These are phyloP conservation scores for Syngnathoides biaculeatus DNA, from an alignment of 2,113 vertebrate species.

Conservation along the genomic window DNA sequence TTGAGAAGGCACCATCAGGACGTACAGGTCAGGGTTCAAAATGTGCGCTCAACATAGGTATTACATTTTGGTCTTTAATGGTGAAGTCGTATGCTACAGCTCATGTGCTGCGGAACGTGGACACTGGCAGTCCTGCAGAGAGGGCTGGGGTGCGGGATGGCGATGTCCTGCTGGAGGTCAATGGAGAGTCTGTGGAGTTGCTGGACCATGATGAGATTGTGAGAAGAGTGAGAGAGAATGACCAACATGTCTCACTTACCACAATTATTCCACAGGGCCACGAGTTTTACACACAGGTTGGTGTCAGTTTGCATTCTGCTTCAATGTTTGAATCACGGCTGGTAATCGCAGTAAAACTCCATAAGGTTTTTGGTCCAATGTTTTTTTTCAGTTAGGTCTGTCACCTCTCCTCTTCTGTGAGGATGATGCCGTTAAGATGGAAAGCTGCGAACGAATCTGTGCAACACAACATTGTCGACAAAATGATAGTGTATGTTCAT, in stretches of 20 bases:
- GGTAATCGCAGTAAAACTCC: background rate
- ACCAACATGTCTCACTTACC: conserved; percentile 71
- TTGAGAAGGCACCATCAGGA: conserved; percentile 70
- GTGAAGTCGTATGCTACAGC: conserved; percentile 55
- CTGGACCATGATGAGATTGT: conserved; percentile 81
- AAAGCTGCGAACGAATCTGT: conserved; percentile 15
- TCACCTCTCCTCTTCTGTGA: conserved; percentile 84
- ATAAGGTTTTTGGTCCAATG: background rate
- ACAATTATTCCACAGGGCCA: conserved; percentile 77
- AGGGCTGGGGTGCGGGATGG: conserved; percentile 83
- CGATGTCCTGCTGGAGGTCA: conserved; percentile 86
- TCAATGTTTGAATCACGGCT: background rate
- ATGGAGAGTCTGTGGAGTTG: conserved; percentile 79
- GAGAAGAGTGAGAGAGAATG: conserved; percentile 73
- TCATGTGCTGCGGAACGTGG: conserved; percentile 82
- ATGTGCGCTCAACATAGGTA: rapidly evolving
- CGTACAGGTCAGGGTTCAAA: conserved; percentile 64
- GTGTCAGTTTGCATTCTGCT: background rate
- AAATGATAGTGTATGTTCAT: conserved; percentile 1
- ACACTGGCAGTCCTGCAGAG: conserved; percentile 78
- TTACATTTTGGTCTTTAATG: background rate
- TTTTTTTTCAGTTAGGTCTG: conserved; percentile 77
- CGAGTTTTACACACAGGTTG: conserved; percentile 82
- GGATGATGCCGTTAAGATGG: conserved; percentile 32
- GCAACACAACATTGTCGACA: conserved; percentile 6